These are phyloP conservation scores for Drosophila borealis DNA, from an alignment of 2,888 invertebrate genomes.

Conservation along the genomic window DNA sequence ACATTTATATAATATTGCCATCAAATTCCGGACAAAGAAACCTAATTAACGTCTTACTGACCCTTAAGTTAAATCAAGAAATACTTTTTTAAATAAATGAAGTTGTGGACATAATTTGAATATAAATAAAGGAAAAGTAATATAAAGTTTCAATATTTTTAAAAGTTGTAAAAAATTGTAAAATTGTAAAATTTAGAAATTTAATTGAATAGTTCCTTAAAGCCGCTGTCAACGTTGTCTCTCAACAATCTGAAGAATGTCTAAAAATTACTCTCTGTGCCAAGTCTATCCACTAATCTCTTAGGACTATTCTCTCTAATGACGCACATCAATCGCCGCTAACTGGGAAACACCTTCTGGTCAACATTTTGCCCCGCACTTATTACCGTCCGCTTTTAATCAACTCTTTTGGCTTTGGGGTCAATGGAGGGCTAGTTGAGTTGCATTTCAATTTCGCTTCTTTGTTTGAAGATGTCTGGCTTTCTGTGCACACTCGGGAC, in stretches of 20 bases:
- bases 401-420: constrained; percentile 16
- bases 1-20: too few species aligned
- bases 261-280: neutral
- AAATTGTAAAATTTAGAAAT: too few species aligned
- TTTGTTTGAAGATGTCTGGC: constrained; percentile 19
- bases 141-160: too few species aligned
- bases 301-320: constrained; percentile 4
- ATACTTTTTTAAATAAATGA: too few species aligned
- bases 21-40: too few species aligned
- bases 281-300: constrained; percentile 1
- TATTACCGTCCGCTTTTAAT: constrained; percentile 12
- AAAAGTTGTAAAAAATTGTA: too few species aligned
- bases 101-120: too few species aligned
- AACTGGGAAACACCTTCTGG: constrained; percentile 9
- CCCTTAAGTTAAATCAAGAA: too few species aligned
- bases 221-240: neutral
- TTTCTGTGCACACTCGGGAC: neutral
- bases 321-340: constrained; percentile 17
- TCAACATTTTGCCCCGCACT: neutral
- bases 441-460: constrained; percentile 34
- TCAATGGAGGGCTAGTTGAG: constrained; percentile 20
- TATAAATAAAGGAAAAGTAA: too few species aligned
- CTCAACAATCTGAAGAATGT: neutral
- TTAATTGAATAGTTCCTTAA: too few species aligned
- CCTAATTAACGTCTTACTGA: too few species aligned